A percentile compares a stretch with the other conserved stretches of the same genome.
Evolutionary conservation across 2,888 invertebrate species (phyloP).

Genomic region (Erebia epiphron): DNA sequence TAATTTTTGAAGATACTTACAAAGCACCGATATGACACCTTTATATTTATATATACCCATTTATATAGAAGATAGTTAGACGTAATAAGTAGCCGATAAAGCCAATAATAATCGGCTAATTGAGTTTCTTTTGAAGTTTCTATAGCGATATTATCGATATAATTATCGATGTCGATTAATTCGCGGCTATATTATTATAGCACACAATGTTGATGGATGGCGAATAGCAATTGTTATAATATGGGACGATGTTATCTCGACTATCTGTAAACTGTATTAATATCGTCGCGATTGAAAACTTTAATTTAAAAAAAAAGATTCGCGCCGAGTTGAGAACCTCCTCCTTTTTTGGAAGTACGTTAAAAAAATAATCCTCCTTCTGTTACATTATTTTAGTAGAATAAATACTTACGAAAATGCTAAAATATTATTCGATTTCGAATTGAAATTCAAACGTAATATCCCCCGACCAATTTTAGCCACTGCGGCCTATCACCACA

Average conservation of each 20-base stretch:
- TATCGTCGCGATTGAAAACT: conserved; percentile 9
- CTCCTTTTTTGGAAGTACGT: no score
- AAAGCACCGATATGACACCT: conserved; percentile 23
- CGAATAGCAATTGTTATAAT: conserved; percentile 14
- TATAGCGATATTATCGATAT: conserved; percentile 23
- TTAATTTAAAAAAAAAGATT: no score
- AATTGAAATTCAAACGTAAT: no score
- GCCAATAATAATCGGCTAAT: conserved; percentile 35
- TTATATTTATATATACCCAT: conserved; percentile 16
- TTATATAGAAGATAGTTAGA: conserved; percentile 12
- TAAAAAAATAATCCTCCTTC: no score
- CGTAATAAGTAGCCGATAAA: conserved; percentile 27
- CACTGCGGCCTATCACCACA: no score
- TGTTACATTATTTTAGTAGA: no score
- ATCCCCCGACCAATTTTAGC: no score
- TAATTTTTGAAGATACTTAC: conserved; percentile 11
- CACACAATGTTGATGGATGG: conserved; percentile 32
- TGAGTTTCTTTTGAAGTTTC: conserved; percentile 38
- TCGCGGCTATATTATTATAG: conserved; percentile 18
- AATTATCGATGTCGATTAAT: conserved; percentile 29
- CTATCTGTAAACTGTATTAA: conserved; percentile 25
- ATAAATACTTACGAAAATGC: background rate
- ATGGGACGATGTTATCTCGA: conserved; percentile 24
- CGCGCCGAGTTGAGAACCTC: no score
- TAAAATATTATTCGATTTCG: background rate